Percentiles rank a stretch among this genome's conserved stretches.
Conservation (phyloP, 2,113 vertebrate genomes). For the Megaceryle maxima region DNA sequence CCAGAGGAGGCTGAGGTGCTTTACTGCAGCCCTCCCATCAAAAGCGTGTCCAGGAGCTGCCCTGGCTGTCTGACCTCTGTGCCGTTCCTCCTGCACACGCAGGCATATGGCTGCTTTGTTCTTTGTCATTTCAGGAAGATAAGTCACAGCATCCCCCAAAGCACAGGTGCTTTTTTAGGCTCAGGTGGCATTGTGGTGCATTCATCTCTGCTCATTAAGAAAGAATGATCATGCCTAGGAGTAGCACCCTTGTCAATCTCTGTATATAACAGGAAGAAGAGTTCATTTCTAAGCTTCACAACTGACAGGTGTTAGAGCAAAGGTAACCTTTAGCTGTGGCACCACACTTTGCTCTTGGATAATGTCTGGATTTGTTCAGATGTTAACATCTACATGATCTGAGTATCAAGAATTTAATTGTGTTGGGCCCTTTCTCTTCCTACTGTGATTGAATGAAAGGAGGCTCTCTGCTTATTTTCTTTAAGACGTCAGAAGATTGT, state of each 20-base stretch:
- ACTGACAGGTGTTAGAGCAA: neutral
- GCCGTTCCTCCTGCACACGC: neutral
- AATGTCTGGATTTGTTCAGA: neutral
- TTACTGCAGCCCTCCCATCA: neutral
- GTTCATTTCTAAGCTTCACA: neutral
- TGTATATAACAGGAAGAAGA: neutral
- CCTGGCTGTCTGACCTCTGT: neutral
- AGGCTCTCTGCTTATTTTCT: neutral
- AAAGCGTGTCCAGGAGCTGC: neutral
- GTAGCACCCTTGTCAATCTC: neutral
- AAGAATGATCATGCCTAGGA: neutral
- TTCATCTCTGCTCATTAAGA: neutral
- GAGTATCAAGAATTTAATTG: fast-evolving
- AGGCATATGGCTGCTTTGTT: neutral
- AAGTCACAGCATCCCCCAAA: neutral
- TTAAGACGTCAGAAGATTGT: neutral
- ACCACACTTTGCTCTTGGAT: neutral
- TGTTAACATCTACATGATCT: fast-evolving
- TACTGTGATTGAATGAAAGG: neutral
- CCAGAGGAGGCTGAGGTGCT: neutral
- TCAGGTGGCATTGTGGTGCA: neutral
- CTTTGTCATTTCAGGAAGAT: neutral
- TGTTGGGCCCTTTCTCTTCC: neutral
- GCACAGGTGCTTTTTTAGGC: neutral
- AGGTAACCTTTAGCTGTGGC: neutral